Evolutionary conservation across 2,888 invertebrate genomes (phyloP).

Genomic region (Sylvicola fuscatus): DNA sequence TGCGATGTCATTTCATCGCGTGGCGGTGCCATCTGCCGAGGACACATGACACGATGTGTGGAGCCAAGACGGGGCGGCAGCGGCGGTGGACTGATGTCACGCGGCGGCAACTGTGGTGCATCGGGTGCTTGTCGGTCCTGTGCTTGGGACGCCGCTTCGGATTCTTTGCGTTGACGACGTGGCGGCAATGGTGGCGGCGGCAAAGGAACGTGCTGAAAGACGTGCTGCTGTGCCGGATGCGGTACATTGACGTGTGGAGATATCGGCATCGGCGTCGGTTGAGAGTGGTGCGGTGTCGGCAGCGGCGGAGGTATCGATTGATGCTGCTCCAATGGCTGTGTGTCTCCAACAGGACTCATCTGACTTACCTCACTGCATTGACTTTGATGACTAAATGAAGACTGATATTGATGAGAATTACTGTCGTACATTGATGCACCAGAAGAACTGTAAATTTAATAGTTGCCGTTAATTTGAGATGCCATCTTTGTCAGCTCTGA

Average conservation of each 20-base stretch:
- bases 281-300: constrained; percentile 17
- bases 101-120: constrained; percentile 46
- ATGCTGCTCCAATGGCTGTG: constrained; percentile 6
- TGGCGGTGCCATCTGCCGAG: neutral
- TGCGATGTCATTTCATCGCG: constrained; percentile 4
- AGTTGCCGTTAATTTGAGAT: neutral
- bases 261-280: constrained; percentile 16
- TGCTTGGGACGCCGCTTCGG: constrained; percentile 15
- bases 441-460: no score
- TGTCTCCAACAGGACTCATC: no score
- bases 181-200: constrained; percentile 23
- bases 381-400: no score
- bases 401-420: no score
- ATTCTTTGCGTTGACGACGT: constrained; percentile 20
- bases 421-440: no score
- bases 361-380: no score
- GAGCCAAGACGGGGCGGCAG: constrained; percentile 33
- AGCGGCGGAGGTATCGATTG: constrained; percentile 13
- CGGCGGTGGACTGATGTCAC: constrained; percentile 44
- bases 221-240: constrained; percentile 16
- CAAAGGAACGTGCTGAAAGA: constrained; percentile 9
- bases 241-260: constrained; percentile 27
- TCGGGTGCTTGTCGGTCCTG: constrained; percentile 38
- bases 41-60: neutral
- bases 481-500: neutral